These are phyloP conservation scores for Eupithecia insigniata DNA, from an alignment of 2,888 invertebrate genomes.

Conservation along the genomic window DNA sequence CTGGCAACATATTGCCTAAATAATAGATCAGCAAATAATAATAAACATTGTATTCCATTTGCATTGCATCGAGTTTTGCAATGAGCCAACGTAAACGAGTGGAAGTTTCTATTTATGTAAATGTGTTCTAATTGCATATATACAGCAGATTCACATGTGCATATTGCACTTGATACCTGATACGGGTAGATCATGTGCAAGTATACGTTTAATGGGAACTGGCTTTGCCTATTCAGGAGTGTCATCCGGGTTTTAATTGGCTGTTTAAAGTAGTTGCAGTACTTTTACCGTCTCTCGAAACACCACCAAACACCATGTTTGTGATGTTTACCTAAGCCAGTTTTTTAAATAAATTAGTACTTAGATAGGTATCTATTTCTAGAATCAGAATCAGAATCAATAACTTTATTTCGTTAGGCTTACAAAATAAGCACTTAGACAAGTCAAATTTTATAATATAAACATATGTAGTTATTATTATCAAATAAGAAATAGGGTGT, in stretches of 20 bases:
- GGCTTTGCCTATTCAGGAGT: constrained; percentile 14
- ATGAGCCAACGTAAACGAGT: constrained; percentile 30
- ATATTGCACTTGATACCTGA: constrained; percentile 28
- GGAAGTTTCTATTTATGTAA: constrained; percentile 44
- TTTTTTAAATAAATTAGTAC: not conserved
- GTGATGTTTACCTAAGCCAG: not conserved
- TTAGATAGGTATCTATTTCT: too few species aligned
- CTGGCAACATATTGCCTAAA: not conserved
- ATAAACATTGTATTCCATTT: not conserved
- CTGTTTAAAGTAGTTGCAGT: constrained; percentile 25
- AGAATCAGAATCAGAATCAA: too few species aligned
- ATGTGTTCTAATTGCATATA: constrained; percentile 40
- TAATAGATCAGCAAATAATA: not conserved
- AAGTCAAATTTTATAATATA: too few species aligned
- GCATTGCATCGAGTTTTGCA: constrained; percentile 21
- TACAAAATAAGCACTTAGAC: too few species aligned
- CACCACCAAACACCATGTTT: not conserved
- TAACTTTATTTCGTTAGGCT: too few species aligned
- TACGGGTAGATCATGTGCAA: constrained; percentile 20
- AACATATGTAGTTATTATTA: too few species aligned
- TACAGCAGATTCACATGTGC: constrained; percentile 26
- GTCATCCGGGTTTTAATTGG: constrained; percentile 19
- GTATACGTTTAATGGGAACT: constrained; percentile 13
- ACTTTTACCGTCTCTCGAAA: constrained; percentile 12
- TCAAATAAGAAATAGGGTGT: too few species aligned